Percentiles rank a stretch among this genome's conserved stretches.
phyloP scores from a whole-genome alignment of 1,140 invertebrate species.

The Lordiphosa collinella region DNA sequence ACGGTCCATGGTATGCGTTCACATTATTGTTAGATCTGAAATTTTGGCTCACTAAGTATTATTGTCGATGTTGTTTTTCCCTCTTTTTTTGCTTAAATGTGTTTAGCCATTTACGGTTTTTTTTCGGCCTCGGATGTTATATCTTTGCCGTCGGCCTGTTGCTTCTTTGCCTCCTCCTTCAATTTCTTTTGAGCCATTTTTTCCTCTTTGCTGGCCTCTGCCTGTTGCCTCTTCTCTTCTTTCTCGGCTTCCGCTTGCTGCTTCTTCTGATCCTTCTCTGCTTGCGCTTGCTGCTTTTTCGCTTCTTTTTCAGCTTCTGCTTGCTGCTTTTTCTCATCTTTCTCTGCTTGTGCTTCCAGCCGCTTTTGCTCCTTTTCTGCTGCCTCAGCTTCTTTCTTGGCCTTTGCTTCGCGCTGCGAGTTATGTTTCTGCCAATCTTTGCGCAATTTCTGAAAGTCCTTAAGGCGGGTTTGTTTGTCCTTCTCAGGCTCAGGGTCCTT shows the following conservation, averaged over 20 bases:
- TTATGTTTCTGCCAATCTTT: constrained; percentile 36
- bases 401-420: constrained; percentile 13
- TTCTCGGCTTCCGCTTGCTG: background rate
- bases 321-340: constrained; percentile 10
- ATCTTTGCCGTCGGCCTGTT: no score
- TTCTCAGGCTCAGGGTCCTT: constrained; percentile 20
- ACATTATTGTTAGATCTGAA: no score
- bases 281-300: background rate
- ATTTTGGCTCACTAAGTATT: no score
- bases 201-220: no score
- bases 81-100: no score
- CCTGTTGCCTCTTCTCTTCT: background rate
- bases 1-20: no score
- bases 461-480: constrained; percentile 14
- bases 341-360: constrained; percentile 6
- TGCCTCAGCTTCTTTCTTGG: constrained; percentile 3
- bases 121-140: no score
- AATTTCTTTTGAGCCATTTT: no score
- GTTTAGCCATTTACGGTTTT: no score
- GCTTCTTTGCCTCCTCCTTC: no score
- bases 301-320: background rate
- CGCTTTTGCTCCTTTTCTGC: constrained; percentile 18
- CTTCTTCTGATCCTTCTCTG: background rate
- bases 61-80: no score
- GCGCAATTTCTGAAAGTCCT: constrained; percentile 17